phyloP scores from a whole-genome alignment of 2,888 invertebrate species.

The Cheiracanthium punctorium region DNA sequence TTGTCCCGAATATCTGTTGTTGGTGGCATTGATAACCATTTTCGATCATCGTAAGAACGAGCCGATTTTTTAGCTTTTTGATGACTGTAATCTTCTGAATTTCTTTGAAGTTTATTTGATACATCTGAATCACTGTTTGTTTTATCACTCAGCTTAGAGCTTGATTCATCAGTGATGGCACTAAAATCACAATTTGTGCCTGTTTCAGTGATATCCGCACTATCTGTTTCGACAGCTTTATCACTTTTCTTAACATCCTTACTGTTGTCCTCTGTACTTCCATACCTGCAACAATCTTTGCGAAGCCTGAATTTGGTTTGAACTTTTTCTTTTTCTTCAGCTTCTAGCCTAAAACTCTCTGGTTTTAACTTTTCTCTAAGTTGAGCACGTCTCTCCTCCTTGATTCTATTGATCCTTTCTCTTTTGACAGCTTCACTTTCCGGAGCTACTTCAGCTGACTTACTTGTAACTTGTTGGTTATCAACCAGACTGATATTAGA shows the following conservation, averaged over 20 bases:
- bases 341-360: slow-evolving; percentile 67
- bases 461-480: slow-evolving; percentile 15
- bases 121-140: no score
- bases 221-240: slow-evolving; percentile 55
- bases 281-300: slow-evolving; percentile 42
- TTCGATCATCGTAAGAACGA: slow-evolving; percentile 39
- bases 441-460: slow-evolving; percentile 22
- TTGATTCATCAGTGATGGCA: slow-evolving; percentile 12
- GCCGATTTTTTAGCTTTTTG: slow-evolving; percentile 49
- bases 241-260: slow-evolving; percentile 46
- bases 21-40: slow-evolving; percentile 57
- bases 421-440: slow-evolving; percentile 75
- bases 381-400: slow-evolving; percentile 90
- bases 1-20: slow-evolving; percentile 59
- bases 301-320: slow-evolving; percentile 62
- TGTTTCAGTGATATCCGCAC: slow-evolving; percentile 35
- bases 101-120: slow-evolving; percentile 11
- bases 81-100: slow-evolving; percentile 26
- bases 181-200: slow-evolving; percentile 45
- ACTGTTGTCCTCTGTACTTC: slow-evolving; percentile 5
- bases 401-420: slow-evolving; percentile 91
- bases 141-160: not conserved
- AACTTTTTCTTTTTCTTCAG: slow-evolving; percentile 68
- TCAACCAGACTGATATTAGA: slow-evolving; percentile 16
- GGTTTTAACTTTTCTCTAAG: slow-evolving; percentile 87